Conservation (phyloP, 2,797 vertebrate genomes). For the Gymnodraco acuticeps region DNA sequence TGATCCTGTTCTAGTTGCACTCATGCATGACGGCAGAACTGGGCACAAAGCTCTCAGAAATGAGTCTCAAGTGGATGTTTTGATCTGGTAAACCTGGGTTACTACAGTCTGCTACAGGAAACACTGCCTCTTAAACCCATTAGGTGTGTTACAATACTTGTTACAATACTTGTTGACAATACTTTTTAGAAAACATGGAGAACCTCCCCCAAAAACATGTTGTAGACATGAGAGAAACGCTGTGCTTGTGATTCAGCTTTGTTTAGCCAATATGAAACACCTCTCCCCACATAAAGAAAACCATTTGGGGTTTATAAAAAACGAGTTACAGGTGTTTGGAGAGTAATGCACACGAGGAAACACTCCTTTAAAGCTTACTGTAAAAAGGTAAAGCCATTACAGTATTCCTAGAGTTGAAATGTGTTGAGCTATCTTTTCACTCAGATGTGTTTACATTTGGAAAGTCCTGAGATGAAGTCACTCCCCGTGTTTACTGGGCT, state of each 20-base stretch:
- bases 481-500: conserved; percentile 55
- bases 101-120: not conserved
- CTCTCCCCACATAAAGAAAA: conserved; percentile 12
- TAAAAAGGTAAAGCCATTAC: too few species aligned
- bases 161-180: too few species aligned
- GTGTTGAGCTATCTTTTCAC: not conserved
- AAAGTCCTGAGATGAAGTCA: conserved; percentile 59
- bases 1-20: conserved; percentile 63
- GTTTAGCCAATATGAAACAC: conserved; percentile 34
- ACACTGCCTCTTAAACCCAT: not conserved
- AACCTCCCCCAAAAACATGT: not conserved
- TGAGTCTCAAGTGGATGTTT: conserved; percentile 41
- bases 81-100: conserved; percentile 39
- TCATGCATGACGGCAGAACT: conserved; percentile 65
- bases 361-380: not conserved
- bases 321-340: conserved; percentile 5
- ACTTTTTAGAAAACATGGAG: not conserved
- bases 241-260: conserved; percentile 9
- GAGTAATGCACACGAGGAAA: not conserved
- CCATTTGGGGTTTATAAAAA: not conserved
- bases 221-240: not conserved
- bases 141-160: not conserved
- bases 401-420: not conserved
- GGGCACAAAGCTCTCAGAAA: conserved; percentile 26
- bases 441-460: conserved; percentile 6